Evolutionary conservation across 2,113 vertebrate genomes (phyloP).

Genomic region (Notothenia rossii): DNA sequence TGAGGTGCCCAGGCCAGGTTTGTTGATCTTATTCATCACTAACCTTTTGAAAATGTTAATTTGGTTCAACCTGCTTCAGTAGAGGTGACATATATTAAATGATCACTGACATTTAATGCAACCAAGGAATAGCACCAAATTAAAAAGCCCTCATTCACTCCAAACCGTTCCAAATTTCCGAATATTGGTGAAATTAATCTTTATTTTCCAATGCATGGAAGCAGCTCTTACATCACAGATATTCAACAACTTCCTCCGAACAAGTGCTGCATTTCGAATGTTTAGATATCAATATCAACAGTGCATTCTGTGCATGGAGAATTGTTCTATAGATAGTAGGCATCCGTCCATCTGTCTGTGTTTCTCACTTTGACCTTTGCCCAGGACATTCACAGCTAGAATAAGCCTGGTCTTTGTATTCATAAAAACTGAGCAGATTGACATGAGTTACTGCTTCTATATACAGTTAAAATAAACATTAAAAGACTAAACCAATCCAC

Average conservation of each 20-base stretch:
- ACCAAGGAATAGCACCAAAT: not conserved
- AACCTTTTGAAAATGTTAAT: constrained; percentile 12
- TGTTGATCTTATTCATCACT: constrained; percentile 7
- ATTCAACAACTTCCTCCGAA: no score
- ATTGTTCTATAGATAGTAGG: constrained; percentile 24
- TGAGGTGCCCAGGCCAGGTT: not conserved
- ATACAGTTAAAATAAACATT: no score
- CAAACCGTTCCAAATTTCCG: not conserved
- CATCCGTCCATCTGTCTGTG: constrained; percentile 47
- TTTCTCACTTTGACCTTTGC: constrained; percentile 37
- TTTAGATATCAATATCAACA: no score
- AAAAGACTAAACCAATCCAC: no score
- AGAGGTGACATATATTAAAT: not conserved
- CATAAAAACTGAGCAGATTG: constrained; percentile 8
- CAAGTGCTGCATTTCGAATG: not conserved
- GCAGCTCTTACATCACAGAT: no score
- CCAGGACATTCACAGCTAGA: constrained; percentile 31
- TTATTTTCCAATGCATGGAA: no score
- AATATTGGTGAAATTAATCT: fast-evolving
- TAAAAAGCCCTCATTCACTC: not conserved
- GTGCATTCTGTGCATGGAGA: not conserved
- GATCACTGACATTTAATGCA: not conserved
- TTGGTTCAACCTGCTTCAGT: not conserved
- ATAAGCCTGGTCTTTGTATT: constrained; percentile 4
- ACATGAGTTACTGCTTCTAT: not conserved